Percentiles rank a stretch among this genome's conserved stretches.
phyloP scores from a whole-genome alignment of 92 coral and sea anemone species.

The Pocillopora grandis region DNA sequence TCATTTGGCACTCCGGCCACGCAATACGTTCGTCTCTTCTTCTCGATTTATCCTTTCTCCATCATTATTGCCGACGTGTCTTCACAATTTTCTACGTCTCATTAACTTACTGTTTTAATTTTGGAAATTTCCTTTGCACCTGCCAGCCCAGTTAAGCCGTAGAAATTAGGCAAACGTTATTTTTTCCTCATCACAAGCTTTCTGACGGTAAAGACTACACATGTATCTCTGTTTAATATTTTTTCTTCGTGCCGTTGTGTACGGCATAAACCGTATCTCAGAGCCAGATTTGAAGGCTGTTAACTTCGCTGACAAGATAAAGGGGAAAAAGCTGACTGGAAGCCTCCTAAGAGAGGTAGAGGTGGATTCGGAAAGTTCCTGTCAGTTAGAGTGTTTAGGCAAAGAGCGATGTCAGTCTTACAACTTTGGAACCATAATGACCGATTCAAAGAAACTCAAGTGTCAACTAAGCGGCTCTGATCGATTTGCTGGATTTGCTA shows the following conservation, averaged over 20 bases:
- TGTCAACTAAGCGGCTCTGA: constrained; percentile 19
- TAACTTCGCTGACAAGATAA: constrained; percentile 10
- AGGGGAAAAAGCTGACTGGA: constrained; percentile 22
- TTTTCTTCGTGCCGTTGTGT: neutral
- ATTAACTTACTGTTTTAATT: no score
- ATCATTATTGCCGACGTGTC: no score
- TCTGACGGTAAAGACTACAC: neutral
- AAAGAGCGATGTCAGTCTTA: constrained; percentile 22
- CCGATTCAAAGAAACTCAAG: neutral
- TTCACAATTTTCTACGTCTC: no score
- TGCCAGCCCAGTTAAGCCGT: neutral
- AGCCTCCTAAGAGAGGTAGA: neutral
- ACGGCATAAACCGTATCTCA: constrained; percentile 3
- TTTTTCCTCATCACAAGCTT: no score
- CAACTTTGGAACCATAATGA: neutral
- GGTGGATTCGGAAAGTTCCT: constrained; percentile 17
- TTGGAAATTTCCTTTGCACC: neutral
- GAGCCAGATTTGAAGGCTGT: neutral
- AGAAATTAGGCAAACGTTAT: no score
- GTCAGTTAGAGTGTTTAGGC: neutral
- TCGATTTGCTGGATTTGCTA: neutral
- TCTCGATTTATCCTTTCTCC: no score
- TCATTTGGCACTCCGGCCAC: no score
- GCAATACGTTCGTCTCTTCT: no score
- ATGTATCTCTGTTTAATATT: neutral